Conservation (phyloP, 2,797 vertebrate genomes). For the Pterois miles region DNA sequence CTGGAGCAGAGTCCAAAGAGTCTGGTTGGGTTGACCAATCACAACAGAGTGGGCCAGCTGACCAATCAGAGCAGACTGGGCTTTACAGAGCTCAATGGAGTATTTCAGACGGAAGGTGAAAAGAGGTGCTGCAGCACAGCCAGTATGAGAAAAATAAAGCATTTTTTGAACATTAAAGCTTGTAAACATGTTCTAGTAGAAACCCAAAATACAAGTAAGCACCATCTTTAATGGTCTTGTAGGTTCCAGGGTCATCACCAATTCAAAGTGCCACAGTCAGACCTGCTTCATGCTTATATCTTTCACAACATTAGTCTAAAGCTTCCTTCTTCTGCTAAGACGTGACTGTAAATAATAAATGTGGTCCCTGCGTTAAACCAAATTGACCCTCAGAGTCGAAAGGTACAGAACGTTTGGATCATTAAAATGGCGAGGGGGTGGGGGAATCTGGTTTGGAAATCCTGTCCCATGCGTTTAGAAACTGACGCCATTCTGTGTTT, state of each 20-base stretch:
- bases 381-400: background rate
- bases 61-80: too few relatives aligned
- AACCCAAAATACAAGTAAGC: too few relatives aligned
- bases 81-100: too few relatives aligned
- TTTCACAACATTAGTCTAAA: background rate
- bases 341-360: constrained; percentile 13
- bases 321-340: background rate
- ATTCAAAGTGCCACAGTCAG: background rate
- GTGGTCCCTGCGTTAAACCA: background rate
- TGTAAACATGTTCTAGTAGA: too few relatives aligned
- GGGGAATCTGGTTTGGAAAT: constrained; percentile 44
- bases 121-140: too few relatives aligned
- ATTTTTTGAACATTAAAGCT: too few relatives aligned
- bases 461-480: constrained; percentile 26
- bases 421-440: background rate
- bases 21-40: too few relatives aligned
- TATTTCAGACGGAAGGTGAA: too few relatives aligned
- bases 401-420: constrained; percentile 28
- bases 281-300: background rate
- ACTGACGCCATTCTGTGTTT: constrained; percentile 36
- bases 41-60: too few relatives aligned
- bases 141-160: too few relatives aligned
- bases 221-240: too few relatives aligned
- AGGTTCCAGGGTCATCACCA: background rate
- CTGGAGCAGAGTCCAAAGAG: too few relatives aligned